A percentile compares a stretch with the other conserved stretches of the same genome.
phyloP scores from a whole-genome alignment of 1,140 invertebrate genomes.

The Dryas iulia region DNA sequence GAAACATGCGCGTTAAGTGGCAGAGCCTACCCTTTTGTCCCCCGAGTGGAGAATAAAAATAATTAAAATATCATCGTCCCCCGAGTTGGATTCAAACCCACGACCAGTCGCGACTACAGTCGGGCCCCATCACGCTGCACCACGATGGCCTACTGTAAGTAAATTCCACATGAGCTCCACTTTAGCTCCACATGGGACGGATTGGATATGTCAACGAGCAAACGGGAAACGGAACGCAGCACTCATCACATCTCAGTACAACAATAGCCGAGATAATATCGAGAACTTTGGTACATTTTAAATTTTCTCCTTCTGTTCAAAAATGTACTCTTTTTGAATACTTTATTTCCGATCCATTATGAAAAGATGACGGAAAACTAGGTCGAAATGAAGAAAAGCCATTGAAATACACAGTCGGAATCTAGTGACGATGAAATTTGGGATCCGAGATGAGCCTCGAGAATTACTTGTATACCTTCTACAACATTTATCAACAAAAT shows the following conservation, averaged over 20 bases:
- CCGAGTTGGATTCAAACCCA: too few relatives aligned
- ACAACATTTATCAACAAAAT: background rate
- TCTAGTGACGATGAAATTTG: background rate
- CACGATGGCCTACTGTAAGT: too few relatives aligned
- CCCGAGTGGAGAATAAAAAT: too few relatives aligned
- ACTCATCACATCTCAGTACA: background rate
- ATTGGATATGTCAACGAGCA: background rate
- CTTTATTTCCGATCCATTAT: background rate
- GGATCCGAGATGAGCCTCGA: background rate
- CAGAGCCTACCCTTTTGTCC: too few relatives aligned
- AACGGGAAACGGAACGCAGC: background rate
- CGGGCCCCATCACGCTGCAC: too few relatives aligned
- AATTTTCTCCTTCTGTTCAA: background rate
- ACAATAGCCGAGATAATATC: background rate
- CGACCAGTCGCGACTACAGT: too few relatives aligned
- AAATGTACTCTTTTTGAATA: background rate
- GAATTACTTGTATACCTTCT: background rate
- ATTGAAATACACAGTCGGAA: background rate
- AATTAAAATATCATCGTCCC: too few relatives aligned
- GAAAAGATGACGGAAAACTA: conserved; percentile 2
- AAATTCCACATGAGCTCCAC: too few relatives aligned
- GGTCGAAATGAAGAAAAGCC: background rate
- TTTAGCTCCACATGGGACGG: background rate
- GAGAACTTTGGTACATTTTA: background rate
- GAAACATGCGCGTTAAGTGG: too few relatives aligned